Conservation (phyloP, 2,797 vertebrate species). For the Cephalopachus bancanus region DNA sequence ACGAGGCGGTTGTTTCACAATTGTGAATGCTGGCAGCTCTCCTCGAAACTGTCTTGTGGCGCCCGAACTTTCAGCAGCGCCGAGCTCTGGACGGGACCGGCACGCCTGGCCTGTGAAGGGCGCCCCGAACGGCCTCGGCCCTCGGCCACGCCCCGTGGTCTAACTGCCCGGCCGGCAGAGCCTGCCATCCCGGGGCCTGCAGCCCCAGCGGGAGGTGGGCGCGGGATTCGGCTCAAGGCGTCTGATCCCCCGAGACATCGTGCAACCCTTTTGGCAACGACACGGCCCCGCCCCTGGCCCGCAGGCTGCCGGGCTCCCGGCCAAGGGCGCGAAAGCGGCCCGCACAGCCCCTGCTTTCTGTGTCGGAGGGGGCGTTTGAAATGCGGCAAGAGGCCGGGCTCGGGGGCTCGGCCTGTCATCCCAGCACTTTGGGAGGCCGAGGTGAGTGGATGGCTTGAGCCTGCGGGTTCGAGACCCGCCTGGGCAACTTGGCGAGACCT, state of each 20-base stretch:
- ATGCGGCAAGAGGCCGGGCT: background rate
- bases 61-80: background rate
- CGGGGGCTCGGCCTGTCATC: too few relatives aligned
- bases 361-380: background rate
- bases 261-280: background rate
- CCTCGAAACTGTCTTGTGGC: background rate
- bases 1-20: background rate
- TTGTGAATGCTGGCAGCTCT: background rate
- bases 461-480: too few relatives aligned
- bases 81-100: background rate
- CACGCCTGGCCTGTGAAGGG: background rate
- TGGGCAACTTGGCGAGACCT: too few relatives aligned
- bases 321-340: background rate
- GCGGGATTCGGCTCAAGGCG: background rate
- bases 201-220: background rate
- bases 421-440: too few relatives aligned
- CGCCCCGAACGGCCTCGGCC: accelerated
- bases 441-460: too few relatives aligned
- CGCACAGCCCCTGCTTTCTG: slow-evolving; percentile 26
- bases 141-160: background rate
- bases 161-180: background rate
- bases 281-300: background rate
- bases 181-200: background rate
- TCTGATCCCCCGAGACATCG: background rate
- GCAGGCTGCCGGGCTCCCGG: background rate